Conservation (phyloP, 1,140 invertebrate species). For the Aethina tumida region DNA sequence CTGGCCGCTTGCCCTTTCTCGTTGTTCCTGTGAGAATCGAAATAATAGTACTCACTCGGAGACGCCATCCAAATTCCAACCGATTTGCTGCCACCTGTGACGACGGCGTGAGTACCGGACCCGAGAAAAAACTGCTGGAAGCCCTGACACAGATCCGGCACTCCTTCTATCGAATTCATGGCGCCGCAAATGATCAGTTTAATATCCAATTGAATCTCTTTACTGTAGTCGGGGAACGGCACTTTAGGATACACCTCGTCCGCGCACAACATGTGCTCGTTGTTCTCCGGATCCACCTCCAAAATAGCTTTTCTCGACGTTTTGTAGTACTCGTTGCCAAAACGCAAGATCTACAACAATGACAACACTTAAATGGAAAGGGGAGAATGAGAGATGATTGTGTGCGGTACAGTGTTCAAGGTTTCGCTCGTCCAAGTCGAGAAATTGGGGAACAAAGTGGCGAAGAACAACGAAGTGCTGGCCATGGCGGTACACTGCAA, state of each 20-base stretch:
- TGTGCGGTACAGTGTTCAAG: no score
- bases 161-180: no score
- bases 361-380: conserved; percentile 6
- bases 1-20: conserved; percentile 32
- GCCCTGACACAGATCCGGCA: conserved; percentile 31
- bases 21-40: conserved; percentile 42
- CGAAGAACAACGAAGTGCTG: conserved; percentile 37
- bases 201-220: no score
- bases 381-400: neutral
- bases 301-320: conserved; percentile 33
- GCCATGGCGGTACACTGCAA: conserved; percentile 41
- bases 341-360: conserved; percentile 32
- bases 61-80: conserved; percentile 37
- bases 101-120: conserved; percentile 33
- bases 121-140: conserved; percentile 38
- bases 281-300: conserved; percentile 19
- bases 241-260: no score
- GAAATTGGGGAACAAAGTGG: no score
- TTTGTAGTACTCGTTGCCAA: conserved; percentile 39
- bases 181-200: no score
- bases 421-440: no score
- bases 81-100: conserved; percentile 37
- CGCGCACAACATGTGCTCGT: no score
- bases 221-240: no score
- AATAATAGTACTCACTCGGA: conserved; percentile 37